Evolutionary conservation across 37 sponge, comb jelly and placozoan species (phyloP), one percentile per base, ranked within the genome.

Genomic region (Theonella swinhoei): DNA sequence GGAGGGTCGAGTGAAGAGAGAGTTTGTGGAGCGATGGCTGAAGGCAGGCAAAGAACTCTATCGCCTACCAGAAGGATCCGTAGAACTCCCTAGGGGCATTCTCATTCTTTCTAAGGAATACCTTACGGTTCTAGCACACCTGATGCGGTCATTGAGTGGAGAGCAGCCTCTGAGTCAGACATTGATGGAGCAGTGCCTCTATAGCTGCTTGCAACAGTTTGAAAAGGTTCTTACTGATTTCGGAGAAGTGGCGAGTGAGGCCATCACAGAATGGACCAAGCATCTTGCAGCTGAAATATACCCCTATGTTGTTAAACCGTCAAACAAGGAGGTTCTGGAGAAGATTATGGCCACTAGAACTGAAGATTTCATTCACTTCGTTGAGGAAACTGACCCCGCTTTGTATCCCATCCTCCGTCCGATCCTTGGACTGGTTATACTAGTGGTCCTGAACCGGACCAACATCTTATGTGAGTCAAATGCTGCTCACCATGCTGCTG

Each of bases 361-460:
- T 2, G 28, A 79, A 38, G 26, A 14, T 26, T 79, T 79, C 30
- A 35, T 39, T 65, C 7, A 39, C 14, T 79, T 42, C 59, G 47
- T 79, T 3, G 32, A 66, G 25, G 80, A 79, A 32, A 32, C 66
- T 33, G 68, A 65, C 34, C 80, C 80, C 8, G 11, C 68, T 31
- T 47, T 79, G 5, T 79, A 79, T 32, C 68, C 72, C 3, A 24
- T 81, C 5, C 24, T 81, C 36, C 23, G 82, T 60, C 72, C 82
- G 1, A 81, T 81, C 23, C 31, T 71, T 23, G 82, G 82, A 17
- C 17, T 81, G 59, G 36, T 42, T 4, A 35, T 81, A 25, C 64
- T 81, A 19, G 72, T 83, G 5, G 66, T 83, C 29, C 26, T 83
- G n/a, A 83, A 74, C 63, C 82, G 82, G 40, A 81, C 82, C 2